Conservation (phyloP, 2,113 vertebrate genomes). For the Spilogale gracilis region DNA sequence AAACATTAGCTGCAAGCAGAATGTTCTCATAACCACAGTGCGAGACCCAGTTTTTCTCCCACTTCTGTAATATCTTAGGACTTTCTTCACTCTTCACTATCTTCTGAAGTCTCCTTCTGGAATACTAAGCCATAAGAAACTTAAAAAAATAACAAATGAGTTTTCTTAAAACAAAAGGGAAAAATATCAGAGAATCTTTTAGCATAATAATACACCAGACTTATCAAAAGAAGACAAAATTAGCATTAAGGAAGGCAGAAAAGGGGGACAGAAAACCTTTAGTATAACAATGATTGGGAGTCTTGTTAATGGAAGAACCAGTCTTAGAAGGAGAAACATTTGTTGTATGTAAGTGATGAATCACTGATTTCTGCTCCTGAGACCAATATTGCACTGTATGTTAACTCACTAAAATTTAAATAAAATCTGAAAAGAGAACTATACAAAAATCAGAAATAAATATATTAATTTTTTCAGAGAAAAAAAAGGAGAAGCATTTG, state of each 20-base stretch:
- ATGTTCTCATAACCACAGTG: slow-evolving; percentile 50
- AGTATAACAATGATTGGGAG: not conserved
- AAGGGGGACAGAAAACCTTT: not conserved
- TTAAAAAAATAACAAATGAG: not conserved
- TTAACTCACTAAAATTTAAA: not conserved
- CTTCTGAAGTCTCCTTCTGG: not conserved
- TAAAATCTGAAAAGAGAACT: not conserved
- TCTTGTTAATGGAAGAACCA: not conserved
- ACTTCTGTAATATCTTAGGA: not conserved
- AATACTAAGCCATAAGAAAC: not conserved
- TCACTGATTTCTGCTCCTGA: not conserved
- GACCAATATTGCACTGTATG: not conserved
- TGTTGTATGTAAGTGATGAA: not conserved
- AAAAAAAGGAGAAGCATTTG: not conserved
- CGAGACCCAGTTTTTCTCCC: not conserved
- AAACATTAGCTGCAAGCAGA: slow-evolving; percentile 59
- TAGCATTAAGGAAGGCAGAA: not conserved
- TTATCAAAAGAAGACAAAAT: not conserved
- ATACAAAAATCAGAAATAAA: not conserved
- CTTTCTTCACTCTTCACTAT: not conserved
- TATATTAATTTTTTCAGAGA: not conserved
- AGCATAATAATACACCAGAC: not conserved
- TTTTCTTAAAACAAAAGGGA: not conserved
- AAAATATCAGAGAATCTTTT: not conserved
- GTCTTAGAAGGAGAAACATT: not conserved